A percentile compares a stretch with the other conserved stretches of the same genome.
Conservation (phyloP, 2,113 vertebrate genomes). For the Xenotilapia caudafasciata region DNA sequence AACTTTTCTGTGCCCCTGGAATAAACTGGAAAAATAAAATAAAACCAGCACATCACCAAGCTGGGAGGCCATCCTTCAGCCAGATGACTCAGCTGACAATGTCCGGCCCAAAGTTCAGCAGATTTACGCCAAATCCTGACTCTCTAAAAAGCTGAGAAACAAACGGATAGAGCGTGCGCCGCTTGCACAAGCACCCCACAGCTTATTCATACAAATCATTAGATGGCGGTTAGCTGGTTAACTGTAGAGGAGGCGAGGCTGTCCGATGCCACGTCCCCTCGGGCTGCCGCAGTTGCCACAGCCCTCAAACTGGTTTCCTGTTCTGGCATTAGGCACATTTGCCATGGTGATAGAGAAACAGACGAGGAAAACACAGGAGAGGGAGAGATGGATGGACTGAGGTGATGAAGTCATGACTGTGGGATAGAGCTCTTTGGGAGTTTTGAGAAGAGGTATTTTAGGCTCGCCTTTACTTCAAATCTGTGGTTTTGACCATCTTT, state of each 20-base stretch:
- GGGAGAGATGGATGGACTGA: not conserved
- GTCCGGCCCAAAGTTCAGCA: not conserved
- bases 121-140: not conserved
- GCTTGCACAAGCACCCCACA: not conserved
- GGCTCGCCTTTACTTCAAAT: not conserved
- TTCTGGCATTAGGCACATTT: conserved; percentile 17
- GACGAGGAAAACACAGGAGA: conserved; percentile 5
- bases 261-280: conserved; percentile 14
- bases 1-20: not conserved
- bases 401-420: conserved; percentile 25
- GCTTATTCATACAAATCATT: not conserved
- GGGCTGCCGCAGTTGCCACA: conserved; percentile 15
- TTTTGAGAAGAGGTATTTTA: not conserved
- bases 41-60: not conserved
- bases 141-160: not conserved
- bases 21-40: not conserved
- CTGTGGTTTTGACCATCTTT: not conserved
- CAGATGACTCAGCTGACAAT: not conserved
- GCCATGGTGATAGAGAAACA: conserved; percentile 51
- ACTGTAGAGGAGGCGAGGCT: not conserved
- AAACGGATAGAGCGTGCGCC: not conserved
- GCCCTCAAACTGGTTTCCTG: conserved; percentile 49
- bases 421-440: not conserved
- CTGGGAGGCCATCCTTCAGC: not conserved
- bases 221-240: conserved; percentile 14